Base-by-base conservation (phyloP, 2,888 invertebrate genomes). In the Lasioglossum zephyrum region DNA sequence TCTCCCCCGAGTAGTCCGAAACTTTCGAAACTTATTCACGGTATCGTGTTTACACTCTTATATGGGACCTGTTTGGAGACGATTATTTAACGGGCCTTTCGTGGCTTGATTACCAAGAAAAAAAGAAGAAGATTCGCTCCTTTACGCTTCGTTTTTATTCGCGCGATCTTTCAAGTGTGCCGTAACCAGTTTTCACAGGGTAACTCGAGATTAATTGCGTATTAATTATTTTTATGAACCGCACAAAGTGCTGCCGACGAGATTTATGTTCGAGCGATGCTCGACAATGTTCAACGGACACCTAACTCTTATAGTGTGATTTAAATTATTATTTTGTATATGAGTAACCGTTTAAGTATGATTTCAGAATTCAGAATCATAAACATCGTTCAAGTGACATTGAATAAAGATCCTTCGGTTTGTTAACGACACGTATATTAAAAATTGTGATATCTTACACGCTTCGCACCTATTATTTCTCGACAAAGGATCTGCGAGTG, bases 161-260 rank as follows among this genome's bases (percentile, higher is more conserved):
- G n/a, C 11, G n/a, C 11, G 57, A n/a, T n/a, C 57, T 57, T 57
- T 57, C n/a, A 57, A 11, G 1, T 11, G n/a, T 57, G 11, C n/a
- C 57, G 57, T n/a, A 57, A 57, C 57, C 57, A 57, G 11, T 57
- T 57, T 11, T 57, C 57, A n/a, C 57, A 11, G n/a, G n/a, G n/a
- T 3, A 57, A n/a, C 57, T 8, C n/a, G 57, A n/a, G 57, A 57
- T 57, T 57, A 57, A n/a, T 57, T n/a, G 57, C 57, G 11, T n/a
- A 57, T 57, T 57, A 57, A 57, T 57, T 57, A 57, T n/a, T 57
- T 57, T 57, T n/a, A 57, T 57, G 57, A n/a, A 57, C 57, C 57
- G 57, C 57, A 57, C 57, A 57, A 57, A 4, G n/a, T n/a, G 4
- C n/a, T 11, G 57, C 11, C 11, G 11, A 8, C n/a, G 11, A 57